Percentiles rank a stretch among this genome's conserved stretches.
These are phyloP conservation scores for Odontesthes bonariensis DNA, from an alignment of 2,113 vertebrate species.

Conservation along the genomic window DNA sequence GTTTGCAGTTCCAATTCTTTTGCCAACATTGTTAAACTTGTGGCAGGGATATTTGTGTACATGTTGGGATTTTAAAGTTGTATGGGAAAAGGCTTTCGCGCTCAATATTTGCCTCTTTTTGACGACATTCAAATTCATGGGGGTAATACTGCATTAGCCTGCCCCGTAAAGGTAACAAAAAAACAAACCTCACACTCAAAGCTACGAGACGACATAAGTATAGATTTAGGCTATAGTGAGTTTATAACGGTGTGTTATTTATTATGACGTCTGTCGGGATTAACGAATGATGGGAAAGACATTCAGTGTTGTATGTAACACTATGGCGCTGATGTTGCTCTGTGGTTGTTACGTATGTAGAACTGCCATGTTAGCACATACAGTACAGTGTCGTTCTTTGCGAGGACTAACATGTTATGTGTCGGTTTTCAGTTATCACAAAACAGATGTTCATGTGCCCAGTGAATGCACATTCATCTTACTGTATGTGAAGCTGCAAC, in stretches of 20 bases:
- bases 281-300: background rate
- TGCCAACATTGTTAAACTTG: accelerated
- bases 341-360: background rate
- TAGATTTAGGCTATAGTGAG: no score
- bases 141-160: background rate
- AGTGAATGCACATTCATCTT: background rate
- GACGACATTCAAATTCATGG: background rate
- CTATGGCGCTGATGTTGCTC: background rate
- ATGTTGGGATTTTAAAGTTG: accelerated
- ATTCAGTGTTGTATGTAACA: background rate
- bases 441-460: background rate
- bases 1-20: background rate
- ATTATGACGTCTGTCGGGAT: background rate
- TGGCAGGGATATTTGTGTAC: no score
- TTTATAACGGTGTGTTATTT: background rate
- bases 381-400: no score
- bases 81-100: background rate
- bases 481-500: no score
- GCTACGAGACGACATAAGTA: accelerated
- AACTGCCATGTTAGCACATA: background rate
- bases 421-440: background rate
- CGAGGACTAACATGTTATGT: background rate
- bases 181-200: background rate
- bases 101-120: background rate
- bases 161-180: background rate